Evolutionary conservation across 2,797 vertebrate species (phyloP), one percentile per base, ranked within the genome.

Genomic region (Lates japonicus): DNA sequence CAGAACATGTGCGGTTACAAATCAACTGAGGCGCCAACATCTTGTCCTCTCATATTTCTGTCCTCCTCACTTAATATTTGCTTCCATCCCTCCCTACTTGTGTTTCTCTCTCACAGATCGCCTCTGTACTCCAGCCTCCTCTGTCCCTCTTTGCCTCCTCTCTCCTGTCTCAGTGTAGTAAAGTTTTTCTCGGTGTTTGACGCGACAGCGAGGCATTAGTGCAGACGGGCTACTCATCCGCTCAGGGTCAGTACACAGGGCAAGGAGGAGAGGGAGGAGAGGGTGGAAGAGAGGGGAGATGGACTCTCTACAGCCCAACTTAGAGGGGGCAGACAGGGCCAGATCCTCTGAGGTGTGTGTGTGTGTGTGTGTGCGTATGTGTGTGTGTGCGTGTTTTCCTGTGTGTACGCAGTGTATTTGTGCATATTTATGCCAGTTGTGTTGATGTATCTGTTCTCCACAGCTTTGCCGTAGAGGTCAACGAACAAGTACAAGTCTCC

Each of bases 201-300:
- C 85, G 90, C 87, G 92, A 94, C 95, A 95, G 94, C 87, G 81
- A 94, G 93, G 94, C 92, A 93, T 95, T 95, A 93, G 90, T 69
- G 94, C 85, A 88, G 91, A 94, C 93, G 92, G 94, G 93, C 92
- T 94, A 89, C 94, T 92, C 88, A 95, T 95, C 92, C 94, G 94
- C 94, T 95, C 89, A 76, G 89, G 92, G 90, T 96, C 94, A 95
- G 91, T 93, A 95, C 93, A 95, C 95, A 95, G 94, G 95, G 94
- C 94, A 94, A 72, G 69, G 84, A 90, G 78, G 78, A 87, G 91
- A 85, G 86, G 82, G 88, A 92, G 87, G 80, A 87, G 89, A 87
- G 76, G 89, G 86, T 74, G 79, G 93, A 95, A 92, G 94, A 93
- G 93, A 88, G 90, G 69, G 85, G 92, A 92, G 88, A 93, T 86